phyloP scores from a whole-genome alignment of 2,113 vertebrate species.

The Pseudopodoces humilis region DNA sequence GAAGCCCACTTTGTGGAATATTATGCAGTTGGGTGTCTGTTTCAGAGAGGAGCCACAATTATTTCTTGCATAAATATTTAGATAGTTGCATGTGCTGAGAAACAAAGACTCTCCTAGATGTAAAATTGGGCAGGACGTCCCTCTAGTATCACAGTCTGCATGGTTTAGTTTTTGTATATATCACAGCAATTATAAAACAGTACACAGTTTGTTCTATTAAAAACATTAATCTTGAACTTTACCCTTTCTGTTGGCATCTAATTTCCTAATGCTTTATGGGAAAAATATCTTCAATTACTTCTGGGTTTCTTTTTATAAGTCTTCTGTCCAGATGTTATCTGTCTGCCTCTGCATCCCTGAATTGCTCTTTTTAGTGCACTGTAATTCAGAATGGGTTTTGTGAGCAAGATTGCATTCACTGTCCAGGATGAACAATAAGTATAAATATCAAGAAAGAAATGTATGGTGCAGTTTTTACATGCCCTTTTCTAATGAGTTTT shows the following conservation, averaged over 20 bases:
- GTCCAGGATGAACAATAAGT: not conserved
- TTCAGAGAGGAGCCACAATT: constrained; percentile 36
- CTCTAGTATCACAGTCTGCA: not conserved
- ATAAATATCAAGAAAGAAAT: not conserved
- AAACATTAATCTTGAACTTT: not conserved
- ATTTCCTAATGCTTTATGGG: not conserved
- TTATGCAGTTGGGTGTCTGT: constrained; percentile 17
- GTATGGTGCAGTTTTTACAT: not conserved
- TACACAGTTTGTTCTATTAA: not conserved
- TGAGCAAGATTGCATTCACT: not conserved
- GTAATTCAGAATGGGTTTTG: not conserved
- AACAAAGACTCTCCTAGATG: constrained; percentile 12
- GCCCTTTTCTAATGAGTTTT: constrained; percentile 59
- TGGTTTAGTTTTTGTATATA: not conserved
- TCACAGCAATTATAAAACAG: not conserved
- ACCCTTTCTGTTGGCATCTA: not conserved
- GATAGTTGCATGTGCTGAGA: constrained; percentile 35
- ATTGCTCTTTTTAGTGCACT: not conserved
- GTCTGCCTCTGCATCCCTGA: not conserved
- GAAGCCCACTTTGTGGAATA: not conserved
- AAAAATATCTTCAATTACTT: not conserved
- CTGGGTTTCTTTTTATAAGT: not conserved
- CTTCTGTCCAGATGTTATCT: not conserved
- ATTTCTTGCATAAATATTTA: constrained; percentile 62
- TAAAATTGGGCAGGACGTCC: not conserved